These are phyloP conservation scores for Saccostrea echinata DNA, from an alignment of 1,140 invertebrate species.

Conservation along the genomic window DNA sequence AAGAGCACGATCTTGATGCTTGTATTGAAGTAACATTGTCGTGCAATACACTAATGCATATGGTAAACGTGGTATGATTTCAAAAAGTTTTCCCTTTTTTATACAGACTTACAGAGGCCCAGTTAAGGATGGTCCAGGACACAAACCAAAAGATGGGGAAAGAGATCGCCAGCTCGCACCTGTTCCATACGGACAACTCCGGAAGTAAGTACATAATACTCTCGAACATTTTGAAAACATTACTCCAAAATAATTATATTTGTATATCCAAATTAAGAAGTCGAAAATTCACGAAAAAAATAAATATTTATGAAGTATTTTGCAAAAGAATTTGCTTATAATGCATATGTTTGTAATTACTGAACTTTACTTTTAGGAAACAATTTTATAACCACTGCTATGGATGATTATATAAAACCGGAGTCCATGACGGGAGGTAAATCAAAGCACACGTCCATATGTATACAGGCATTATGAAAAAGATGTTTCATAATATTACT, in stretches of 20 bases:
- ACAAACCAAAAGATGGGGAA: slow-evolving; percentile 61
- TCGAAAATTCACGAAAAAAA: neutral
- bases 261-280: neutral
- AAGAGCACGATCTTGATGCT: no score
- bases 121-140: slow-evolving; percentile 61
- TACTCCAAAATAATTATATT: neutral
- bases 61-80: no score
- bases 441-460: neutral
- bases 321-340: neutral
- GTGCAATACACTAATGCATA: no score
- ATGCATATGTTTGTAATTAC: no score
- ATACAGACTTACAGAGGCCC: slow-evolving; percentile 61
- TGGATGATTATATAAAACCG: slow-evolving; percentile 65
- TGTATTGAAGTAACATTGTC: no score
- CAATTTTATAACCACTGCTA: slow-evolving; percentile 62
- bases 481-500: neutral
- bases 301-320: neutral
- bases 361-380: slow-evolving; percentile 56
- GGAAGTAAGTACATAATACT: slow-evolving; percentile 62
- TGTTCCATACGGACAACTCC: slow-evolving; percentile 71
- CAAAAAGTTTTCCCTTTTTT: neutral
- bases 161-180: slow-evolving; percentile 62
- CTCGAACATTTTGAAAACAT: neutral
- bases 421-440: slow-evolving; percentile 61
- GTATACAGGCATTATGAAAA: neutral